Evolutionary conservation across 2,797 vertebrate species (phyloP).

Genomic region (Merluccius polli): DNA sequence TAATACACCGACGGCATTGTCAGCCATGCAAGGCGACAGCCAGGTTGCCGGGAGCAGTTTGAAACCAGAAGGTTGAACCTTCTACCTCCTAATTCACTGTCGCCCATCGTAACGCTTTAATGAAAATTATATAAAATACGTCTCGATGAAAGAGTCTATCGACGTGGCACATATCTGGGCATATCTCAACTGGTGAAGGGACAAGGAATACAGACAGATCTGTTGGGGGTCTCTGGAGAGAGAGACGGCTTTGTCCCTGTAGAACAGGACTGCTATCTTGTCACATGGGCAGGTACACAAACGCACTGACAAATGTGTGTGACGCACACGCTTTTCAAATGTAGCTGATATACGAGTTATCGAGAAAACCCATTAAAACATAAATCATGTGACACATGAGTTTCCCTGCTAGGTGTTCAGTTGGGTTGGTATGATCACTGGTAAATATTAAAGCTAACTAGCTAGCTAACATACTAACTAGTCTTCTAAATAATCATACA

Average conservation of each 20-base stretch:
- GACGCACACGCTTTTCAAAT: not conserved
- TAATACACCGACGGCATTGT: no score
- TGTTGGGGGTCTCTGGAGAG: not conserved
- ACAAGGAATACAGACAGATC: not conserved
- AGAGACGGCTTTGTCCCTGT: not conserved
- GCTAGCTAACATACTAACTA: not conserved
- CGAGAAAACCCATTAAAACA: not conserved
- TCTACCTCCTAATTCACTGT: no score
- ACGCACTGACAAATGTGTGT: not conserved
- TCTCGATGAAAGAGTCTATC: not conserved
- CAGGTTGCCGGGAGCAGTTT: no score
- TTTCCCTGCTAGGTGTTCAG: not conserved
- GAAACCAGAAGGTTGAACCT: no score
- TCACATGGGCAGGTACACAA: not conserved
- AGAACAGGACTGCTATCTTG: not conserved
- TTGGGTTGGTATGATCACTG: not conserved
- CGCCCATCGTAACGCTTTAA: no score
- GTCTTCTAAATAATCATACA: not conserved
- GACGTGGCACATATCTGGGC: not conserved
- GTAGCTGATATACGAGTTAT: not conserved
- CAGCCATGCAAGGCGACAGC: no score
- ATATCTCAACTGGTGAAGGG: not conserved
- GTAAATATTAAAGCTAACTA: not conserved
- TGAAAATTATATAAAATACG: not conserved
- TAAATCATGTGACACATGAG: not conserved